phyloP scores from a whole-genome alignment of 2,888 invertebrate species.

The Chirona hameri region DNA sequence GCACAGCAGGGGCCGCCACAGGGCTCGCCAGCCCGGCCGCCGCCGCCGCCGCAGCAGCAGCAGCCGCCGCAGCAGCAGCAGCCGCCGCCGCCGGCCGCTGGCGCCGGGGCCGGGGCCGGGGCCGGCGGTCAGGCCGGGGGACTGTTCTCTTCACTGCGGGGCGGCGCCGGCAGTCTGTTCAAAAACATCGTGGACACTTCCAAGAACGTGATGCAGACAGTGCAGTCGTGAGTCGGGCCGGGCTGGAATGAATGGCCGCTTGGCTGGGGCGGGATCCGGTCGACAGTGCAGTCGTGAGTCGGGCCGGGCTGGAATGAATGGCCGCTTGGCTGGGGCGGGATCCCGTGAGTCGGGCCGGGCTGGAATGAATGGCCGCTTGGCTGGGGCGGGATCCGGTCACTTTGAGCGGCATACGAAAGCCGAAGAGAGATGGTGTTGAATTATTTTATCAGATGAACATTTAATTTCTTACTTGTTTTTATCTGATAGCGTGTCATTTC shows the following conservation, averaged over 20 bases:
- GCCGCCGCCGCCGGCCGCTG: background rate
- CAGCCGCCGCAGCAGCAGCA: background rate
- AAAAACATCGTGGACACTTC: conserved; percentile 95
- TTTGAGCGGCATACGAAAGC: too few species aligned
- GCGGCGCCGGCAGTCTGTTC: conserved; percentile 87
- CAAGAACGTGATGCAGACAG: conserved; percentile 93
- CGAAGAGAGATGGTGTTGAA: too few species aligned
- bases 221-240: conserved; percentile 68
- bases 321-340: too few species aligned
- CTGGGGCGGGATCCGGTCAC: too few species aligned
- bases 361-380: too few species aligned
- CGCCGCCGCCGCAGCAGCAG: background rate
- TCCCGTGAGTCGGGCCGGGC: conserved; percentile 57
- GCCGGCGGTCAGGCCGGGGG: conserved; percentile 51
- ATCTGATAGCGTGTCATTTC: too few species aligned
- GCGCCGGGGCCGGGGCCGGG: conserved; percentile 9
- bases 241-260: background rate
- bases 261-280: too few species aligned
- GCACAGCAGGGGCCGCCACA: background rate
- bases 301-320: background rate
- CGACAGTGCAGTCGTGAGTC: conserved; percentile 82
- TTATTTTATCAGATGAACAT: too few species aligned
- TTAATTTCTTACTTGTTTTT: too few species aligned
- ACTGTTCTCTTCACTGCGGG: conserved; percentile 78
- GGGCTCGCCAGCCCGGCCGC: background rate